A percentile compares a stretch with the other conserved stretches of the same genome.
Evolutionary conservation across 2,797 vertebrate genomes (phyloP).

Genomic region (Anableps anableps): DNA sequence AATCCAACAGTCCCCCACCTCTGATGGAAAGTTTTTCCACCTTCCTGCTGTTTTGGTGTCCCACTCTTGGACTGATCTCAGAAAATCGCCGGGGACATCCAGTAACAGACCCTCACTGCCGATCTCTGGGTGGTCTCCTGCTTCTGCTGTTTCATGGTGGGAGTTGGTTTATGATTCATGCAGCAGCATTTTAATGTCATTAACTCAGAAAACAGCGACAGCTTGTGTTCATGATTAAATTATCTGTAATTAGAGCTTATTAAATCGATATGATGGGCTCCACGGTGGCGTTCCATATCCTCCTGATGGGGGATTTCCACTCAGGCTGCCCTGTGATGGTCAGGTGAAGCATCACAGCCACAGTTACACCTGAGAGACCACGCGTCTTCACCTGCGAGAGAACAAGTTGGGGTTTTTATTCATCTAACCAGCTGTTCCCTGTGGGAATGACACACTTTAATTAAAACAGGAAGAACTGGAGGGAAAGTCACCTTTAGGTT

Average conservation of each 20-base stretch:
- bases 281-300: constrained; percentile 27
- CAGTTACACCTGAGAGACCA: constrained; percentile 15
- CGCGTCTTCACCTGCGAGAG: constrained; percentile 5
- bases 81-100: not conserved
- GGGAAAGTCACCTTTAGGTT: not conserved
- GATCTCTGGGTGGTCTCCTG: constrained; percentile 18
- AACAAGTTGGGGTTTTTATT: not conserved
- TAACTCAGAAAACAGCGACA: constrained; percentile 49
- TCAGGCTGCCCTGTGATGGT: not conserved
- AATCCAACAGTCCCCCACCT: not conserved
- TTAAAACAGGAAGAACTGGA: not conserved
- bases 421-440: not conserved
- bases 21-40: not conserved
- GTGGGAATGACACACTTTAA: not conserved
- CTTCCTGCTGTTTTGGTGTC: not conserved
- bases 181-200: constrained; percentile 43
- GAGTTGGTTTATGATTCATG: constrained; percentile 34
- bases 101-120: not conserved
- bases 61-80: not conserved
- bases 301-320: constrained; percentile 34
- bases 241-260: constrained; percentile 57
- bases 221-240: constrained; percentile 56
- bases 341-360: not conserved
- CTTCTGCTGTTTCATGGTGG: not conserved
- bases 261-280: constrained; percentile 56